These are phyloP conservation scores for Monopterus albus DNA, from an alignment of 2,113 vertebrate genomes.

Conservation along the genomic window DNA sequence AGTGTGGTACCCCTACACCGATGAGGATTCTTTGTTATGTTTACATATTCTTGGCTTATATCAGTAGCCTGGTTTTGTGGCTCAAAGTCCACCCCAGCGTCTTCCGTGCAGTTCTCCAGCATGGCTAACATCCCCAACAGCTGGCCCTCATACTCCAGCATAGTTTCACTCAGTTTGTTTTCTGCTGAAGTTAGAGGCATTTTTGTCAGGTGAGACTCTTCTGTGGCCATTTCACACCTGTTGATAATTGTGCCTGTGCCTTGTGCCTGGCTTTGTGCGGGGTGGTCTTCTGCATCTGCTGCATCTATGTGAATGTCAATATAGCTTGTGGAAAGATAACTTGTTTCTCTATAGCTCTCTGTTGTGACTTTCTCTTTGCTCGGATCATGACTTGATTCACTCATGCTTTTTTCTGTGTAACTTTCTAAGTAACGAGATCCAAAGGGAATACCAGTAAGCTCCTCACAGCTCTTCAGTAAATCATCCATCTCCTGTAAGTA, in stretches of 20 bases:
- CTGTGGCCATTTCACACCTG: slow-evolving; percentile 1
- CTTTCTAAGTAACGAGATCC: slow-evolving; percentile 28
- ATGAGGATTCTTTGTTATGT: slow-evolving; percentile 49
- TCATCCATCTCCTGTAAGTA: slow-evolving; percentile 76
- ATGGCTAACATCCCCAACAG: slow-evolving; percentile 71
- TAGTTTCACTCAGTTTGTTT: slow-evolving; percentile 64
- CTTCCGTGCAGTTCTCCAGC: slow-evolving; percentile 73
- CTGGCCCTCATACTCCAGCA: slow-evolving; percentile 71
- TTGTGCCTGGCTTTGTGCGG: not conserved
- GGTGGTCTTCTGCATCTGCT: slow-evolving; percentile 5
- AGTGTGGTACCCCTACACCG: slow-evolving; percentile 21
- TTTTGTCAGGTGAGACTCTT: not conserved
- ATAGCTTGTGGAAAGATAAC: slow-evolving; percentile 56
- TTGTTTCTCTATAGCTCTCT: slow-evolving; percentile 34
- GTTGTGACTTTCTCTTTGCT: slow-evolving; percentile 2
- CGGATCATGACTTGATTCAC: not conserved
- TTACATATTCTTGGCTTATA: slow-evolving; percentile 66
- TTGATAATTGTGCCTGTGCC: not conserved
- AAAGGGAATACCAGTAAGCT: slow-evolving; percentile 49
- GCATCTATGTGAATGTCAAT: slow-evolving; percentile 58
- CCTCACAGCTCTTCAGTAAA: slow-evolving; percentile 66
- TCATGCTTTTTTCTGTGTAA: slow-evolving; percentile 31
- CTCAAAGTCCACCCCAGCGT: slow-evolving; percentile 66
- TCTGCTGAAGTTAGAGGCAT: slow-evolving; percentile 70
- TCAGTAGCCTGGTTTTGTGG: slow-evolving; percentile 46